Conservation (phyloP, 2,888 invertebrate species). For the Poecilus cupreus region DNA sequence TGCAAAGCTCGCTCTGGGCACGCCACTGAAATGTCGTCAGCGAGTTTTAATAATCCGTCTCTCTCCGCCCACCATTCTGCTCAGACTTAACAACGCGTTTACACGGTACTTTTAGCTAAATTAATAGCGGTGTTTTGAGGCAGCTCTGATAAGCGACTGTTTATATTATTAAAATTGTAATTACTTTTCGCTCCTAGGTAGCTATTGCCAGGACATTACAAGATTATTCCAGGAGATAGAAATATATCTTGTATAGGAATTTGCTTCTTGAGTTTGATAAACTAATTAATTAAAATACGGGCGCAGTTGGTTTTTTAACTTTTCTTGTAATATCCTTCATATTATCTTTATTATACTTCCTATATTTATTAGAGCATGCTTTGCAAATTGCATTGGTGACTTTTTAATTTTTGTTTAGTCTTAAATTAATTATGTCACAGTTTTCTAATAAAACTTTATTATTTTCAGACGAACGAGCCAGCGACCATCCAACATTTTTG, state of each 20-base stretch:
- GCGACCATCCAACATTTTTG: no score
- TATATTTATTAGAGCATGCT: neutral
- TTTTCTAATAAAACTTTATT: no score
- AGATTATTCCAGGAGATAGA: constrained; percentile 12
- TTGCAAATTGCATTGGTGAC: neutral
- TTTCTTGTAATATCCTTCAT: neutral
- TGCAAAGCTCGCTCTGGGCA: no score
- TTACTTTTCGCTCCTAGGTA: constrained; percentile 14
- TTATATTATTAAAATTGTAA: constrained; percentile 53
- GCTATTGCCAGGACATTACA: neutral
- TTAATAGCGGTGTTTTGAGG: constrained; percentile 40
- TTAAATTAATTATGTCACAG: no score
- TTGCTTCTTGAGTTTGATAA: constrained; percentile 3
- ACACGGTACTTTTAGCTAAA: constrained; percentile 18
- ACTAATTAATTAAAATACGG: neutral
- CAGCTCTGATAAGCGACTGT: constrained; percentile 20
- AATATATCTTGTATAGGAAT: neutral
- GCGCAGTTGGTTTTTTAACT: neutral
- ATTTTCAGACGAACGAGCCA: no score
- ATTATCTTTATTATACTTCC: constrained; percentile 6
- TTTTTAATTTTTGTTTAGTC: no score
- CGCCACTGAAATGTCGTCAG: constrained; percentile 42
- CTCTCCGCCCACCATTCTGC: neutral
- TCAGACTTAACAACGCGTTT: constrained; percentile 2
- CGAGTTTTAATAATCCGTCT: constrained; percentile 33